Percentiles rank a stretch among this genome's conserved stretches.
Conservation (phyloP, 2,797 vertebrate species). For the Pterois miles region DNA sequence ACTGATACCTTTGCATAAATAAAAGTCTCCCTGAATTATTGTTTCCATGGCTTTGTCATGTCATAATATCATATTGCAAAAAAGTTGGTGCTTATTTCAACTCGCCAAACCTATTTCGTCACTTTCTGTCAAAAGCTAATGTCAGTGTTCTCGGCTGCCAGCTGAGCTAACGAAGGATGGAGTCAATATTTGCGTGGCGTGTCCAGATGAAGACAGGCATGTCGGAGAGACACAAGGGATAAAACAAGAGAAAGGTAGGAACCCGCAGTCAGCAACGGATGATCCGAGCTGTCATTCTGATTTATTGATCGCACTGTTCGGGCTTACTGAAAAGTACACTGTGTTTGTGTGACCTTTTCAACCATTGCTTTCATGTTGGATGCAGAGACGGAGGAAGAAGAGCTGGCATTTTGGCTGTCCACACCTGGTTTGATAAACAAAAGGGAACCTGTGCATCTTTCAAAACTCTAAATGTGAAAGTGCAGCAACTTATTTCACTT, state of each 20-base stretch:
- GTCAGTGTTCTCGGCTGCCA: slow-evolving; percentile 49
- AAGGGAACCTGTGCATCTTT: background rate
- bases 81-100: background rate
- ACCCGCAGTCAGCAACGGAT: slow-evolving; percentile 50
- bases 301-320: slow-evolving; percentile 57
- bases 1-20: background rate
- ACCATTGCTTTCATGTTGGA: slow-evolving; percentile 42
- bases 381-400: slow-evolving; percentile 22
- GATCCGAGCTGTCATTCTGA: slow-evolving; percentile 63
- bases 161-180: slow-evolving; percentile 60
- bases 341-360: slow-evolving; percentile 67
- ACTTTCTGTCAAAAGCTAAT: slow-evolving; percentile 45
- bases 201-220: slow-evolving; percentile 65
- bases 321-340: slow-evolving; percentile 49
- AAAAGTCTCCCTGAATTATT: background rate
- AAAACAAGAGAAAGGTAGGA: slow-evolving; percentile 58
- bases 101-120: slow-evolving; percentile 26
- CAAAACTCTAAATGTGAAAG: background rate
- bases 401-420: slow-evolving; percentile 39
- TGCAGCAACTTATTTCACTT: background rate
- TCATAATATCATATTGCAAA: slow-evolving; percentile 12
- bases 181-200: slow-evolving; percentile 70
- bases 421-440: slow-evolving; percentile 34
- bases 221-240: slow-evolving; percentile 51
- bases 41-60: background rate